Conservation (phyloP, 2,888 invertebrate species). For the Baccha elongata region DNA sequence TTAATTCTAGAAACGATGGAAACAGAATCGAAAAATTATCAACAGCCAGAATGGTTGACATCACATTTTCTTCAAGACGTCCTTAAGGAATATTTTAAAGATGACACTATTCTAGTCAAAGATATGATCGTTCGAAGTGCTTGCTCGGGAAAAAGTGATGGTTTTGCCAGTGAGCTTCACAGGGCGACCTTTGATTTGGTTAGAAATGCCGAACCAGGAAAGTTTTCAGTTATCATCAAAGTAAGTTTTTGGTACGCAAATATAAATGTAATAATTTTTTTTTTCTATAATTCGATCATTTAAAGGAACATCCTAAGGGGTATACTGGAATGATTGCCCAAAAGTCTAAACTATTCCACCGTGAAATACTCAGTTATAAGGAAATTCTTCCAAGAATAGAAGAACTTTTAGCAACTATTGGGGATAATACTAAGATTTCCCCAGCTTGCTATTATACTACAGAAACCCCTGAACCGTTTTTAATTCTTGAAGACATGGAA, state of each 20-base stretch:
- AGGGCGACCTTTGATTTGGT: constrained; percentile 79
- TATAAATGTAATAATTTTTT: neutral
- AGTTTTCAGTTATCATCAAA: constrained; percentile 81
- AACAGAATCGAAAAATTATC: constrained; percentile 78
- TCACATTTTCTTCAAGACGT: constrained; percentile 80
- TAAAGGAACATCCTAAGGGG: constrained; percentile 80
- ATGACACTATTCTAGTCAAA: constrained; percentile 77
- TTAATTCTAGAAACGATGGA: constrained; percentile 78
- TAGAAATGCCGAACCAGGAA: constrained; percentile 77
- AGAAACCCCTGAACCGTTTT: constrained; percentile 80
- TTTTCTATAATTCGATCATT: neutral
- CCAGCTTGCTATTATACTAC: constrained; percentile 81
- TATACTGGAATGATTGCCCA: constrained; percentile 80
- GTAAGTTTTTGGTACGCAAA: constrained; percentile 61
- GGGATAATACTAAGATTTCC: constrained; percentile 79
- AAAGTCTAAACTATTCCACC: constrained; percentile 80
- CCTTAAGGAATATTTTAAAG: constrained; percentile 80
- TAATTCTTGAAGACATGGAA: constrained; percentile 84
- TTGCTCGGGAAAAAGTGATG: constrained; percentile 75
- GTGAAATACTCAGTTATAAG: constrained; percentile 80
- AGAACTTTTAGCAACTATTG: constrained; percentile 78
- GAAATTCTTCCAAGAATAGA: constrained; percentile 80
- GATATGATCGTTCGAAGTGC: constrained; percentile 78
- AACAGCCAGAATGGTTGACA: constrained; percentile 80
- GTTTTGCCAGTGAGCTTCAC: constrained; percentile 81